Percentiles rank a stretch among this genome's conserved stretches.
These are phyloP conservation scores for Eurosta solidaginis DNA, from an alignment of 1,140 invertebrate genomes.

Conservation along the genomic window DNA sequence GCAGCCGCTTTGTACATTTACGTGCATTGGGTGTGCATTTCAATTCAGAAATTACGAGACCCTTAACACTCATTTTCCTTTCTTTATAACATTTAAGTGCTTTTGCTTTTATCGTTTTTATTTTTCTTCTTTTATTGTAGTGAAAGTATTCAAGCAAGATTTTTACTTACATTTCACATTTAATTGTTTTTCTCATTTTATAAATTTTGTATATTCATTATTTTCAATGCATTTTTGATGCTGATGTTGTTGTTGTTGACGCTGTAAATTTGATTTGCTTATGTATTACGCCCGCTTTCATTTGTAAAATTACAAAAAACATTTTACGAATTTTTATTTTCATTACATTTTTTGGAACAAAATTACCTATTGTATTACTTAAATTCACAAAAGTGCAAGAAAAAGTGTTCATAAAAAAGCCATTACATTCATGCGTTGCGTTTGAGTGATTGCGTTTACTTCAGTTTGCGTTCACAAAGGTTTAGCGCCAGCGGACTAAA, in stretches of 20 bases:
- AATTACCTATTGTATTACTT: not conserved
- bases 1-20: not conserved
- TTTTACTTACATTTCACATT: not conserved
- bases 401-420: not conserved
- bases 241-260: not conserved
- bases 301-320: too few relatives aligned
- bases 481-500: not conserved
- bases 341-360: not conserved
- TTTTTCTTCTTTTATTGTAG: not conserved
- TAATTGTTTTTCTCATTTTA: not conserved
- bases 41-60: not conserved
- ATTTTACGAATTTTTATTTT: too few relatives aligned
- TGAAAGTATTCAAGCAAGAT: conserved; percentile 4
- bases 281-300: not conserved
- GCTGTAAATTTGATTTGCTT: not conserved
- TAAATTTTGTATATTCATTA: not conserved
- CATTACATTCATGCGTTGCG: not conserved
- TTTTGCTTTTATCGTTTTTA: not conserved
- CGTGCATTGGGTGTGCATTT: not conserved
- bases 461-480: not conserved
- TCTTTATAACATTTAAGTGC: not conserved
- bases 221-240: not conserved
- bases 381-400: not conserved
- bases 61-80: not conserved
- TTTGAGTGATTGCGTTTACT: conserved; percentile 1